These are phyloP conservation scores for Odontophorus gujanensis DNA, from an alignment of 2,113 vertebrate genomes.

Conservation along the genomic window DNA sequence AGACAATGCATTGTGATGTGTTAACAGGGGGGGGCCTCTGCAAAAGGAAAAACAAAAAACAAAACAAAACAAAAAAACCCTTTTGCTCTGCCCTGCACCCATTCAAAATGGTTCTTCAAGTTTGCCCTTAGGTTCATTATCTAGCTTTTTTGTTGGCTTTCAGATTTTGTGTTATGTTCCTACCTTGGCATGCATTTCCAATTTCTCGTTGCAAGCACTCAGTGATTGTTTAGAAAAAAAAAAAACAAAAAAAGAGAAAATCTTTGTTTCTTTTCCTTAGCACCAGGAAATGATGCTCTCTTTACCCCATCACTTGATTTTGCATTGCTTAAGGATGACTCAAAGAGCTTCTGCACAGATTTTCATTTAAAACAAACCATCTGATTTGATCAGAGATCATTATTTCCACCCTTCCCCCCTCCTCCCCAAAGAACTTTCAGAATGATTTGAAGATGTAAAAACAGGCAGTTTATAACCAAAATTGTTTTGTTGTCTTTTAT, in stretches of 20 bases:
- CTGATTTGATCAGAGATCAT: slow-evolving; percentile 13
- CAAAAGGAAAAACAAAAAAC: background rate
- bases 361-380: slow-evolving; percentile 51
- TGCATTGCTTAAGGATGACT: slow-evolving; percentile 5
- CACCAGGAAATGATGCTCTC: slow-evolving; percentile 3
- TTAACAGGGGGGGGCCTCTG: background rate
- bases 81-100: background rate
- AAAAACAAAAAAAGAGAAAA: background rate
- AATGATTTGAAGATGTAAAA: slow-evolving; percentile 42
- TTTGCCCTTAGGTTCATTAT: background rate
- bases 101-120: background rate
- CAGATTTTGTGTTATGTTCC: background rate
- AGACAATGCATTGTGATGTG: background rate
- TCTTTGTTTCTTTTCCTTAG: background rate
- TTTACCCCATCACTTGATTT: background rate
- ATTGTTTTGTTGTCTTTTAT: slow-evolving; percentile 41
- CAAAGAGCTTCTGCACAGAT: slow-evolving; percentile 15
- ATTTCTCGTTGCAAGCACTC: background rate
- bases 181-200: background rate
- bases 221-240: background rate
- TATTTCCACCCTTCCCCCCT: slow-evolving; percentile 39
- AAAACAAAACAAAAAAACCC: no score
- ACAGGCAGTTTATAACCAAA: slow-evolving; percentile 27
- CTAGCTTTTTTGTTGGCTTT: background rate
- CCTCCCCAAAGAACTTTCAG: background rate